Conservation (phyloP, 2,888 invertebrate species). For the Mesorhabditis spiculigera region DNA sequence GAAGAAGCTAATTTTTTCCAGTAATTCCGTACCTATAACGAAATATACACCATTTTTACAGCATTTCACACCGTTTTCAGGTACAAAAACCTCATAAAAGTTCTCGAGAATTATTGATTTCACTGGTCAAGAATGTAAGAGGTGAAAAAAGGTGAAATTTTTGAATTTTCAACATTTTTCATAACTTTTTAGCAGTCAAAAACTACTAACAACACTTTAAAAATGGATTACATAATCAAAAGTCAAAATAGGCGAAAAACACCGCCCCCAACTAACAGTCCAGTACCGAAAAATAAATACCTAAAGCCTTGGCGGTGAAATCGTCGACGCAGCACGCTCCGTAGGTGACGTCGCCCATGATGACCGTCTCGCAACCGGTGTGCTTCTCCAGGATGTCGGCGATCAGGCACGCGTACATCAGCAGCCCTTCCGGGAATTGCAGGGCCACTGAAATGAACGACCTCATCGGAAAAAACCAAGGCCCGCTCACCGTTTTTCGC, state of each 20-base stretch:
- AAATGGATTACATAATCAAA: too few species aligned
- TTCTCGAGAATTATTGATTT: too few species aligned
- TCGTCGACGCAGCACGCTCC: conserved; percentile 99
- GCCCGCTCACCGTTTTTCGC: conserved; percentile 68
- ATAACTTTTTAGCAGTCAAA: too few species aligned
- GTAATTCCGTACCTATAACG: too few species aligned
- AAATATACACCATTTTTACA: too few species aligned
- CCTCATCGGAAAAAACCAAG: not conserved
- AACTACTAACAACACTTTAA: too few species aligned
- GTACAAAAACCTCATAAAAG: too few species aligned
- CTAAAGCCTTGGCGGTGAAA: conserved; percentile 83
- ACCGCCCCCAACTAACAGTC: not conserved
- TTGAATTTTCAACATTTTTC: too few species aligned
- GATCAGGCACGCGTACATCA: conserved; percentile 86
- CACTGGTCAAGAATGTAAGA: too few species aligned
- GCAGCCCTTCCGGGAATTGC: conserved; percentile 90
- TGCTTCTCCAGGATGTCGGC: conserved; percentile 80
- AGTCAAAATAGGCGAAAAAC: not conserved
- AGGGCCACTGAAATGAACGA: conserved; percentile 71
- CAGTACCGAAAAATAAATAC: conserved; percentile 17
- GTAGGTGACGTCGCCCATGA: conserved; percentile 98
- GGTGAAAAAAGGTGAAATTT: too few species aligned
- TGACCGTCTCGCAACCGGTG: conserved; percentile 72
- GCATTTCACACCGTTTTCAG: too few species aligned
- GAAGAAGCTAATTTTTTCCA: too few species aligned